Base-by-base conservation (phyloP, 2,888 invertebrate genomes). In the Dusona sp. region DNA sequence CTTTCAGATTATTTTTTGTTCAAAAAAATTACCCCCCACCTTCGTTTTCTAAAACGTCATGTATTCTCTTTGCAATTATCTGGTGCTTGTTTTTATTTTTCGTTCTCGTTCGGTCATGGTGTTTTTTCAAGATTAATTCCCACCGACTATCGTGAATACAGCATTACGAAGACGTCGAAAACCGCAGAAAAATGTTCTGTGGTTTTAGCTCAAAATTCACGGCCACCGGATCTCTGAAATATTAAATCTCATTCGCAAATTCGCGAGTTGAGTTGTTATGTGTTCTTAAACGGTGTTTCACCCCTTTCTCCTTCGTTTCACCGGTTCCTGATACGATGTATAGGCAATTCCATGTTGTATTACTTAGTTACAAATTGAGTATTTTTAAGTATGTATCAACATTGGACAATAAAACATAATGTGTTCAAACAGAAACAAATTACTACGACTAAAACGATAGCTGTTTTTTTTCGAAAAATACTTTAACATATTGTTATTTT, bases 161-260 rank as follows among this genome's bases (percentile, higher is more conserved):
- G n/a, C 38, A 78, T n/a, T 51, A 45, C 75, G 48, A 48, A 72
- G 57, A 42, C 25, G 16, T 45, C 16, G 16, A 13, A 61, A 83
- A 78, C 78, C 83, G 42, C 78, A 83, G 72, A 61, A n/a, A 67
- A 13, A n/a, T 61, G 61, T 74, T n/a, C 57, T 81, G 79, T 25
- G 79, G 54, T 64, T 74, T 61, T 13, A 38, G 54, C 51, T 9
- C 73, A 51, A 42, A 22, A 16, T 51, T 25, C 79, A 64, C 54
- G 70, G 67, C 64, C 48, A 36, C 73, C 36, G 48, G 61, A 68
- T 78, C 72, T 57, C 65, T 36, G 33, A 51, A 72, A 51, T 51
- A 73, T 54, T 78, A 67, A 83, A 78, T 54, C 61, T 48, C 78
- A 51, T 78, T 57, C 54, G 8, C 38, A n/a, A 68, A 42, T 57